Conservation (phyloP, 2,797 vertebrate species). For the Parauchenoglanis punctatus region DNA sequence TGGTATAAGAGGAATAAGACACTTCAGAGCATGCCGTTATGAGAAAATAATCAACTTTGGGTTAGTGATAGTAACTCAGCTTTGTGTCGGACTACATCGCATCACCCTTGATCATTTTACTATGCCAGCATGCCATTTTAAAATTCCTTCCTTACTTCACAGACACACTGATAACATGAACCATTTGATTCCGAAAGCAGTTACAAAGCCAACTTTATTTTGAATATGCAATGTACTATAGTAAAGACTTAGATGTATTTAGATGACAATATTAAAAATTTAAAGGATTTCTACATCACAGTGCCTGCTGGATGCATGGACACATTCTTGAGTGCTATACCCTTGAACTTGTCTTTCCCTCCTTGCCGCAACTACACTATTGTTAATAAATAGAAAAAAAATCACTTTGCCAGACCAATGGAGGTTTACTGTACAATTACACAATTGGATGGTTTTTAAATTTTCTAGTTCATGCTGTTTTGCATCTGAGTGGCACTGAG, state of each 20-base stretch:
- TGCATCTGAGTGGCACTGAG: slow-evolving; percentile 49
- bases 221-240: background rate
- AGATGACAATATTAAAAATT: background rate
- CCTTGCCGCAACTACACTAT: slow-evolving; percentile 31
- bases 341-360: slow-evolving; percentile 24
- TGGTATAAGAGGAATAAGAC: background rate
- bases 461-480: slow-evolving; percentile 56
- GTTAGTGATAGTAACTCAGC: background rate
- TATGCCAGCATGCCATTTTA: background rate
- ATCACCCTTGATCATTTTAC: background rate
- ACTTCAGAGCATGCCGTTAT: background rate
- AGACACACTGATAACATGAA: background rate
- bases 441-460: slow-evolving; percentile 58
- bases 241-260: background rate
- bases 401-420: slow-evolving; percentile 44
- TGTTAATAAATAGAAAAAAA: slow-evolving; percentile 36
- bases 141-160: background rate
- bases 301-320: background rate
- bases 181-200: background rate
- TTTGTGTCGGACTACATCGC: background rate
- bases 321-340: slow-evolving; percentile 10
- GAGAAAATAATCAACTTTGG: background rate
- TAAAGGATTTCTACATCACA: background rate
- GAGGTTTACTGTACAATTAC: slow-evolving; percentile 59
- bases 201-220: background rate